These are phyloP conservation scores for Sarotherodon lohbergeri DNA, from an alignment of 2,113 vertebrate species.

Conservation along the genomic window DNA sequence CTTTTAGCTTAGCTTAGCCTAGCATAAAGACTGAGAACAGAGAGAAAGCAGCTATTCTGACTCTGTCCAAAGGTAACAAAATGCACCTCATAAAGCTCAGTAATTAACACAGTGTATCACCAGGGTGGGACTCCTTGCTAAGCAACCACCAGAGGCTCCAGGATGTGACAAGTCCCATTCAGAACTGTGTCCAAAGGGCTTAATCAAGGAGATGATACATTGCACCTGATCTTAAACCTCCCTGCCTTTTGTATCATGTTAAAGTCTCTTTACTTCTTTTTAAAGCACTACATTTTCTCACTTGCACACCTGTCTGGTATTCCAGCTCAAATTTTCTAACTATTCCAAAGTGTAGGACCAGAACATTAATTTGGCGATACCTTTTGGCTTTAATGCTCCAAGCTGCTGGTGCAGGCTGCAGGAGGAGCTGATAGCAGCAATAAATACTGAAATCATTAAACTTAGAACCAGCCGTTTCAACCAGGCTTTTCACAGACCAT, in stretches of 20 bases:
- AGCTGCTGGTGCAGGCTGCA: background rate
- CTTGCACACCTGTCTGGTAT: background rate
- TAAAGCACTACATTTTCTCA: background rate
- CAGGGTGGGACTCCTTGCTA: background rate
- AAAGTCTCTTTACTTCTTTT: background rate
- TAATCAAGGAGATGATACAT: background rate
- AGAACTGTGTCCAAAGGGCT: background rate
- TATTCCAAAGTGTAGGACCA: background rate
- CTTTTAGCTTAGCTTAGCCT: background rate
- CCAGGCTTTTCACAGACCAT: background rate
- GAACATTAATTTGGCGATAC: background rate
- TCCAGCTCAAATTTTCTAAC: background rate
- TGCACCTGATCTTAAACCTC: background rate
- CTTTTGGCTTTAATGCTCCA: background rate
- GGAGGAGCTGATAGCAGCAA: background rate
- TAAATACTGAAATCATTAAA: background rate
- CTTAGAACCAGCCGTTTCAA: background rate
- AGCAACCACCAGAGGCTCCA: background rate
- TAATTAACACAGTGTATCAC: background rate
- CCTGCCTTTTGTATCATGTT: background rate
- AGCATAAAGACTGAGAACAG: background rate
- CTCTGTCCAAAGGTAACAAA: background rate
- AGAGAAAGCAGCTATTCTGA: background rate
- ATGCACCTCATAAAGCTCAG: background rate
- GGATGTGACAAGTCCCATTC: background rate